Evolutionary conservation across 2,888 invertebrate species (phyloP), one percentile per base, ranked within the genome.

Genomic region (Lacanobia wlatinum): DNA sequence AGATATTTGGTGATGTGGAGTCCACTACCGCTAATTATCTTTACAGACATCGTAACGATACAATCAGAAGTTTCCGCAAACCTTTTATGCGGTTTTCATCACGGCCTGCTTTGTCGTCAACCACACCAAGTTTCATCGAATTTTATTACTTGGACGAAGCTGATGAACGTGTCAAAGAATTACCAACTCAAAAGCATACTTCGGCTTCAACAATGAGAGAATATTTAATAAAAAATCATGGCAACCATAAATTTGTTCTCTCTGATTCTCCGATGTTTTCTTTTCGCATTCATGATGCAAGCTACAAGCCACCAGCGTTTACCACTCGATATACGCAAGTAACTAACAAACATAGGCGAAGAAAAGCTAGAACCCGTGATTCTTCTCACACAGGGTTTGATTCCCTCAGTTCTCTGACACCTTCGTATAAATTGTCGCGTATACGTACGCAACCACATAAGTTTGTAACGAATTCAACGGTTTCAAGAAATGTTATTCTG

Each of bases 91-190:
- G 80, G 38, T 62, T 79, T 64, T 23, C 73, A 12, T 55, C 73
- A 43, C 70, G 67, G 9, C 64, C 75, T 53, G 60, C 52, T 34
- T 12, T 72, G 8, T 58, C 71, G 9, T 53, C 67, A 14, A 86
- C 90, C 7, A 94, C 94, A 18, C 88, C 92, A 5, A 95, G 94
- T 87, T 93, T 87, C 61, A 95, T 95, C 66, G 95, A 95, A 86
- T 95, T 95, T 88, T 93, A 95, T 86, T 95, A 95, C 85, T 88
- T 93, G 71, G 93, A 95, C 77, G 91, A 94, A 64, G 80, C 77
- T 46, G 86, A 90, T 65, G 88, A 90, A 16, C 81, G 70, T 61
- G 14, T 73, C 1, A 87, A 84, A 70, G 73, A 74, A 21, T 10
- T 68, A 2, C 67, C 59, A 50, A 63, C 60, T 59, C 55, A 46